A percentile compares a stretch with the other conserved stretches of the same genome.
Conservation (phyloP, 2,888 invertebrate species). For the Halictus ligatus region DNA sequence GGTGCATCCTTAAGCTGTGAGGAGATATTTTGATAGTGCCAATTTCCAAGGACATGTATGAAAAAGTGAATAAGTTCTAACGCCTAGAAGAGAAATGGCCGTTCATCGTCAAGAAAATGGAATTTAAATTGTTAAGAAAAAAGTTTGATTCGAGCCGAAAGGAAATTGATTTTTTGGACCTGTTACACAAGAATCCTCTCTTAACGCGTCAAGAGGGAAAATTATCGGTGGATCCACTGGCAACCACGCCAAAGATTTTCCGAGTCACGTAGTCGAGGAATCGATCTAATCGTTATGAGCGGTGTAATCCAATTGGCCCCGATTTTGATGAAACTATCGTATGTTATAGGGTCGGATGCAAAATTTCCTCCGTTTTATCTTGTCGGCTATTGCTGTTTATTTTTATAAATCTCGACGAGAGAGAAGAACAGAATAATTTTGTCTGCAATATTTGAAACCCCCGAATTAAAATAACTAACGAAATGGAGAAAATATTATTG, state of each 20-base stretch:
- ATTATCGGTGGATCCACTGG: constrained; percentile 40
- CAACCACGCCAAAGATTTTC: constrained; percentile 9
- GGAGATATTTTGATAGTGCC: neutral
- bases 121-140: neutral
- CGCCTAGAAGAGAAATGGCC: neutral
- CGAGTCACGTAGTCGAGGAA: constrained; percentile 23
- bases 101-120: neutral
- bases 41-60: constrained; percentile 1
- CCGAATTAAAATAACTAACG: too few species aligned
- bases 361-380: neutral
- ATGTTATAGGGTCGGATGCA: neutral
- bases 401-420: neutral
- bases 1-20: too few species aligned
- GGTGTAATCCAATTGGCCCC: constrained; percentile 4
- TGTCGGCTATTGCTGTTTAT: neutral
- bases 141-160: neutral
- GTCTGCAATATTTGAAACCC: too few species aligned
- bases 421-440: neutral
- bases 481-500: too few species aligned
- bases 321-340: constrained; percentile 11
- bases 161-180: constrained; percentile 1
- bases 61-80: neutral
- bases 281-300: constrained; percentile 8
- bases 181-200: neutral
- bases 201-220: constrained; percentile 42